Conservation (phyloP, 2,888 invertebrate species). For the Drosophila limbata region DNA sequence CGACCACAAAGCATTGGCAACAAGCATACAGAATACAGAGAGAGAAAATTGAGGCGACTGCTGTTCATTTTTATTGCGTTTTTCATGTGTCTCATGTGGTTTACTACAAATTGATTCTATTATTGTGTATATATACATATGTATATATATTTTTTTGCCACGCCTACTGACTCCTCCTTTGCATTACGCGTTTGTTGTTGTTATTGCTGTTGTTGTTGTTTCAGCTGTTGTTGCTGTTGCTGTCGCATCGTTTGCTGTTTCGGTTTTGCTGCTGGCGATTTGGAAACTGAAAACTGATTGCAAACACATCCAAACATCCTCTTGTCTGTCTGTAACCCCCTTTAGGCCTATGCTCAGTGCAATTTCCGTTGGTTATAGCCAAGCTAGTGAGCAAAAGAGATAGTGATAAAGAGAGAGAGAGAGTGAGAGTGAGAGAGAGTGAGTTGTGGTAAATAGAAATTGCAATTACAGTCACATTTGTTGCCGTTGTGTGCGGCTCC, state of each 20-base stretch:
- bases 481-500: slow-evolving; percentile 42
- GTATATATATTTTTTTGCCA: slow-evolving; percentile 13
- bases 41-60: slow-evolving; percentile 43
- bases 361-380: slow-evolving; percentile 58
- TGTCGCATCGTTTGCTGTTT: slow-evolving; percentile 52
- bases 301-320: slow-evolving; percentile 46
- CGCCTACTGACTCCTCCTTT: background rate
- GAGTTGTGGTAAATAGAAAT: slow-evolving; percentile 33
- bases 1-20: slow-evolving; percentile 53
- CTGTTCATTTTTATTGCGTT: slow-evolving; percentile 71
- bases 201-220: background rate
- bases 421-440: background rate
- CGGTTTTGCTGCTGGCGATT: slow-evolving; percentile 69
- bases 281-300: slow-evolving; percentile 78
- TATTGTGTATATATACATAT: slow-evolving; percentile 54
- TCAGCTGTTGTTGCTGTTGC: slow-evolving; percentile 32
- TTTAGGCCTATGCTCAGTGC: slow-evolving; percentile 59
- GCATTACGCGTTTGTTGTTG: slow-evolving; percentile 37
- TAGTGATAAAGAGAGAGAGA: background rate
- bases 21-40: background rate
- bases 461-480: slow-evolving; percentile 57
- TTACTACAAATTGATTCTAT: slow-evolving; percentile 82
- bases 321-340: background rate
- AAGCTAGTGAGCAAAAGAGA: slow-evolving; percentile 1
- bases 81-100: slow-evolving; percentile 78